Conservation (phyloP, 2,113 vertebrate species). For the Pollimyrus isidori region DNA sequence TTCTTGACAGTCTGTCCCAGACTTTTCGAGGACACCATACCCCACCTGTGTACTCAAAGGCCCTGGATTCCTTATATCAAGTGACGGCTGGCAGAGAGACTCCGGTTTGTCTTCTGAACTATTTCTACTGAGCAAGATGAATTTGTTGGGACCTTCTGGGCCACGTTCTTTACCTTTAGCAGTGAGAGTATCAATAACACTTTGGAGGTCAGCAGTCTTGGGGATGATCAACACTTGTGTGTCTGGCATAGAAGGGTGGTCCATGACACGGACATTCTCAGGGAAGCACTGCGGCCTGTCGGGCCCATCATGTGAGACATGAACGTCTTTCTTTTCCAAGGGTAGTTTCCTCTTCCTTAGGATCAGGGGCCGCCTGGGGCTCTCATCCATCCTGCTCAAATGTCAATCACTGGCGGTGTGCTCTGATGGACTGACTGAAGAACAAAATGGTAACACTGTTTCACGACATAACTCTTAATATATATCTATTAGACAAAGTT, state of each 20-base stretch:
- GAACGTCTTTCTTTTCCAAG: slow-evolving; percentile 55
- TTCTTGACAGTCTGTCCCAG: not conserved
- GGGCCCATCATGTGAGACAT: slow-evolving; percentile 33
- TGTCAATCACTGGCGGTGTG: slow-evolving; percentile 33
- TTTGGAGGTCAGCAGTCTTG: slow-evolving; percentile 69
- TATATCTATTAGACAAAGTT: not conserved
- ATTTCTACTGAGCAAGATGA: slow-evolving; percentile 75
- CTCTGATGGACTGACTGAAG: slow-evolving; percentile 32
- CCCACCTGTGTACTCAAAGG: slow-evolving; percentile 11
- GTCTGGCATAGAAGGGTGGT: slow-evolving; percentile 76
- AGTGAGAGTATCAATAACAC: slow-evolving; percentile 76
- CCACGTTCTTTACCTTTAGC: slow-evolving; percentile 83
- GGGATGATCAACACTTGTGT: slow-evolving; percentile 83
- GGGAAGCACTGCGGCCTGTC: slow-evolving; percentile 51
- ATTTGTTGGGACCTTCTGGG: slow-evolving; percentile 77
- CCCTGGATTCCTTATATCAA: not conserved
- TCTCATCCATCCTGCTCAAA: slow-evolving; percentile 76
- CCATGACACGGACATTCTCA: slow-evolving; percentile 71
- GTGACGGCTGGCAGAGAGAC: slow-evolving; percentile 9
- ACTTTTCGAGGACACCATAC: not conserved
- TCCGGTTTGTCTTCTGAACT: slow-evolving; percentile 13
- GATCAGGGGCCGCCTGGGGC: slow-evolving; percentile 85
- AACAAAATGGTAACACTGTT: not conserved
- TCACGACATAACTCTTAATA: not conserved
- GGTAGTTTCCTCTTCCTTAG: slow-evolving; percentile 80